phyloP scores from a whole-genome alignment of 1,140 invertebrate genomes.

The Euglossa dilemma region DNA sequence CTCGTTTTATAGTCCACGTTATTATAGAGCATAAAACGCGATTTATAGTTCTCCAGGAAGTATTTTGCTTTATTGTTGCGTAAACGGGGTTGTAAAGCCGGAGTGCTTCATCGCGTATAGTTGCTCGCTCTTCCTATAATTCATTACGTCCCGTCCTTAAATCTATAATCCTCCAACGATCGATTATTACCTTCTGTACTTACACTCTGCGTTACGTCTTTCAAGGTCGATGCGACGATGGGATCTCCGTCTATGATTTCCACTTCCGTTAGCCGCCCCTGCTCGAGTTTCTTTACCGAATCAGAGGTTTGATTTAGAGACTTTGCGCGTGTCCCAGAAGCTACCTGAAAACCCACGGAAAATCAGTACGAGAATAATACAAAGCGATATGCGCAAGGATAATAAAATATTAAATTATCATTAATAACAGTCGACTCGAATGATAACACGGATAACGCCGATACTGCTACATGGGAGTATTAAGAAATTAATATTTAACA shows the following conservation, averaged over 20 bases:
- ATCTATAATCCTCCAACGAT: neutral
- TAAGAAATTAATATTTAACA: no score
- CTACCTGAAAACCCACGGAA: neutral
- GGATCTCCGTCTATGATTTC: neutral
- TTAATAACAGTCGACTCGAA: no score
- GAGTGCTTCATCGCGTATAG: neutral
- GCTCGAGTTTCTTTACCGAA: conserved; percentile 58
- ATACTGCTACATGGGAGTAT: no score
- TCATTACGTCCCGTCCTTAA: neutral
- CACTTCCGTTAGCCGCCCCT: neutral
- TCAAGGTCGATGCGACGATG: neutral
- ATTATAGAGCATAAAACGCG: neutral
- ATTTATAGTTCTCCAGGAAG: neutral
- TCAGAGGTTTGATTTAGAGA: neutral
- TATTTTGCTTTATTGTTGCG: conserved; percentile 9
- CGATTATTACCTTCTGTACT: neutral
- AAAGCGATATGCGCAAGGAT: no score
- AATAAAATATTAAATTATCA: no score
- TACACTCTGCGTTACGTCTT: neutral
- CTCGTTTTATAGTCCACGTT: conserved; percentile 1
- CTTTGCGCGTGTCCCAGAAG: conserved; percentile 2
- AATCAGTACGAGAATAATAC: neutral
- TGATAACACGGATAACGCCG: no score
- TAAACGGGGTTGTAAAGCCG: neutral
- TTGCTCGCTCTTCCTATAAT: neutral